phyloP scores from a whole-genome alignment of 2,113 vertebrate genomes.

The Aix galericulata region DNA sequence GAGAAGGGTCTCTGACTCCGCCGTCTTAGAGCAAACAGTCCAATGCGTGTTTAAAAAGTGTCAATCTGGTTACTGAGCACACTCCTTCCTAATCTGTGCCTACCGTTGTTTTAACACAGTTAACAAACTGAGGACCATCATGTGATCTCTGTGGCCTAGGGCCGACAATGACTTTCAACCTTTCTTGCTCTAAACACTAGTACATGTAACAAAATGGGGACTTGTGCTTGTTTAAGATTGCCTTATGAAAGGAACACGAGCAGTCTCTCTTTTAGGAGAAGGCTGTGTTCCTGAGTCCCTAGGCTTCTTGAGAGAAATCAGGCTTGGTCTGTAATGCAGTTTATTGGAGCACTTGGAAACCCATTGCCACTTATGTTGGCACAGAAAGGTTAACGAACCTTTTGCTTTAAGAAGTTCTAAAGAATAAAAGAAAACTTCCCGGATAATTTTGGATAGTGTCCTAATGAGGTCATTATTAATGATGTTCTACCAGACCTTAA shows the following conservation, averaged over 20 bases:
- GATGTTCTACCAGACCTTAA: not conserved
- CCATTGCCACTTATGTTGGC: not conserved
- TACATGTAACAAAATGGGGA: not conserved
- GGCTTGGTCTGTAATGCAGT: not conserved
- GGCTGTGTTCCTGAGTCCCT: not conserved
- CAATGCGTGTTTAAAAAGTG: not conserved
- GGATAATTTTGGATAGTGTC: not conserved
- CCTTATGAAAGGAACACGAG: not conserved
- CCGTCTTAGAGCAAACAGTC: not conserved
- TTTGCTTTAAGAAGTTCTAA: not conserved
- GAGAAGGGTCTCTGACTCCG: not conserved
- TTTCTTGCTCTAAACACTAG: not conserved
- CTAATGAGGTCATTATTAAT: not conserved
- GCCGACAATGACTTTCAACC: not conserved
- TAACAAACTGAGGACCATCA: not conserved
- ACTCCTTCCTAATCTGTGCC: not conserved
- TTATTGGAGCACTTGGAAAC: not conserved
- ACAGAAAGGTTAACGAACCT: not conserved
- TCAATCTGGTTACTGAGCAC: not conserved
- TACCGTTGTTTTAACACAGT: not conserved
- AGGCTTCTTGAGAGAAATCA: not conserved
- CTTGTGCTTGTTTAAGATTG: conserved; percentile 1
- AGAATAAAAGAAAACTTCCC: not conserved
- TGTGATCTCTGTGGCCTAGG: not conserved
- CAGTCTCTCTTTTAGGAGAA: not conserved